Conservation (phyloP, 2,888 invertebrate species). For the Philhelius pedissequus region DNA sequence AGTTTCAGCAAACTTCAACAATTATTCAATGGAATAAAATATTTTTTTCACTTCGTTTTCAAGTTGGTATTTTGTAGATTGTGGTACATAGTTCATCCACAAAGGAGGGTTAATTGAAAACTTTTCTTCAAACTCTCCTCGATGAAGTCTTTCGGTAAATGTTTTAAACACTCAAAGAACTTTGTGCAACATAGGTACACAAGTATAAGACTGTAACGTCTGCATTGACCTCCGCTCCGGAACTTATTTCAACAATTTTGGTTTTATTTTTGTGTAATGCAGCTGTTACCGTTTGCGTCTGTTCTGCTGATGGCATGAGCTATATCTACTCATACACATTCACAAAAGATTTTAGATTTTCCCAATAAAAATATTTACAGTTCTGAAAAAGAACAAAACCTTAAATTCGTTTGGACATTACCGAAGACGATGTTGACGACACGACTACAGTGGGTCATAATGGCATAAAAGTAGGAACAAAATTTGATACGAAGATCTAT, state of each 20-base stretch:
- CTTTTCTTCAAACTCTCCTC: constrained; percentile 26
- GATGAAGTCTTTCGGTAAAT: constrained; percentile 39
- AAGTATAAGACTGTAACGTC: constrained; percentile 28
- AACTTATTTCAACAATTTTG: constrained; percentile 31
- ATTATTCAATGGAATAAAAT: constrained; percentile 1
- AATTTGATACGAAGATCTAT: too few species aligned
- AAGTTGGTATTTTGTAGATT: neutral
- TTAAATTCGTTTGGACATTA: neutral
- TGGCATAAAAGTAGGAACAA: too few species aligned
- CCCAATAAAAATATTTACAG: neutral
- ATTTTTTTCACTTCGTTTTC: constrained; percentile 12
- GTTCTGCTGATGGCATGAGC: neutral
- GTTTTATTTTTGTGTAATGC: neutral
- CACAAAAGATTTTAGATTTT: neutral
- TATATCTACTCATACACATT: neutral
- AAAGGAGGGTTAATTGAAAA: constrained; percentile 30
- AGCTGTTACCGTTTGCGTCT: neutral
- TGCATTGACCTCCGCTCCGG: constrained; percentile 24
- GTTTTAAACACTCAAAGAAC: constrained; percentile 36
- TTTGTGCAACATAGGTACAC: constrained; percentile 9
- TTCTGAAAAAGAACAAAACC: neutral
- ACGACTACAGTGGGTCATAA: too few species aligned
- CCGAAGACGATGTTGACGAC: neutral
- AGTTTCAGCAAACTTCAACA: constrained; percentile 29
- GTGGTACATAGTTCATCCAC: neutral